phyloP scores from a whole-genome alignment of 2,888 invertebrate genomes.

The Oscheius onirici region DNA sequence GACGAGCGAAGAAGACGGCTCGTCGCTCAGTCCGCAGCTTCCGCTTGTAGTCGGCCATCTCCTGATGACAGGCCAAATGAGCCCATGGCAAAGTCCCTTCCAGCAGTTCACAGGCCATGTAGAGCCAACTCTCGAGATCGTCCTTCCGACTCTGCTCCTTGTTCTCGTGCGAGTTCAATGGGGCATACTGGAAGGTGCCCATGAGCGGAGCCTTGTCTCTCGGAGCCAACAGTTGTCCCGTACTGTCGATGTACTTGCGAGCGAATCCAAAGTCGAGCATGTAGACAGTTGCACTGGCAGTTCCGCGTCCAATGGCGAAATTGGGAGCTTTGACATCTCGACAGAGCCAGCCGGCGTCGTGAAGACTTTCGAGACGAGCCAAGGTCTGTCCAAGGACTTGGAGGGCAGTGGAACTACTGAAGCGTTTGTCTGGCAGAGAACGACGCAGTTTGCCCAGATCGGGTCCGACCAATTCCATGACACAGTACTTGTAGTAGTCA shows the following conservation, averaged over 20 bases:
- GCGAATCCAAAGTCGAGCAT: conserved; percentile 69
- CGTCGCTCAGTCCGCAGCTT: conserved; percentile 37
- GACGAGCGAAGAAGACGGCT: conserved; percentile 47
- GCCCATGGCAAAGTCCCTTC: conserved; percentile 60
- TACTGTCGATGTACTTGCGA: conserved; percentile 47
- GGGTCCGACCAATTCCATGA: conserved; percentile 65
- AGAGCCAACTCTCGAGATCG: conserved; percentile 66
- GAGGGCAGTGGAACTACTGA: conserved; percentile 57
- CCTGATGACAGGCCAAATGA: not conserved
- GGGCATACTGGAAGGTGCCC: conserved; percentile 64
- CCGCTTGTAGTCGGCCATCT: conserved; percentile 43
- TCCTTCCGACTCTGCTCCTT: conserved; percentile 63
- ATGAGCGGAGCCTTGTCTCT: conserved; percentile 59
- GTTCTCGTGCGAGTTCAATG: conserved; percentile 57
- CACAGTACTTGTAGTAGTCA: conserved; percentile 55
- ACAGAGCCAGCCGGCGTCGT: conserved; percentile 59
- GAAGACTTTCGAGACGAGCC: conserved; percentile 58
- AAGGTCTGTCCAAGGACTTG: conserved; percentile 57
- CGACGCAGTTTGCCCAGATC: conserved; percentile 60
- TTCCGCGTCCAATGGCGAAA: conserved; percentile 60
- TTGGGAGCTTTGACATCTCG: conserved; percentile 67
- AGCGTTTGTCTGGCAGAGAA: conserved; percentile 55
- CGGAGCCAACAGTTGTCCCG: conserved; percentile 58
- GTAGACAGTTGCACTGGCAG: conserved; percentile 50
- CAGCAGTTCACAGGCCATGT: conserved; percentile 62